A percentile compares a stretch with the other conserved stretches of the same genome.
phyloP scores from a whole-genome alignment of 2,888 invertebrate genomes.

The Heliconius ismenius region DNA sequence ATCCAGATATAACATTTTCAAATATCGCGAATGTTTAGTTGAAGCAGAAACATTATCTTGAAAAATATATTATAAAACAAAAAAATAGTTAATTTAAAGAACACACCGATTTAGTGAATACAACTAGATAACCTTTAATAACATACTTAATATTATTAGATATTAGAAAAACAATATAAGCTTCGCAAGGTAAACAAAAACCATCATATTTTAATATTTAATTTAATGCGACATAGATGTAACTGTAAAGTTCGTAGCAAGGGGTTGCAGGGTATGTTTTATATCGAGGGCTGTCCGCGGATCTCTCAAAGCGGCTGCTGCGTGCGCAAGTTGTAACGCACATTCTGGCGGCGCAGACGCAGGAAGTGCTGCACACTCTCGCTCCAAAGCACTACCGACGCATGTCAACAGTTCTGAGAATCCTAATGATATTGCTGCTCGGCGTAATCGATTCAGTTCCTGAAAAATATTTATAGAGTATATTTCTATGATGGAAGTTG shows the following conservation, averaged over 20 bases:
- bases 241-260: constrained; percentile 60
- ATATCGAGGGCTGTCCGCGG: constrained; percentile 81
- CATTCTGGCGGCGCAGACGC: constrained; percentile 91
- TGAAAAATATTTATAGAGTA: constrained; percentile 53
- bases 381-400: constrained; percentile 92
- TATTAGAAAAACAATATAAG: not conserved
- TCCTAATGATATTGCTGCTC: constrained; percentile 95
- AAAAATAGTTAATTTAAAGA: too few relatives aligned
- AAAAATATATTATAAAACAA: too few relatives aligned
- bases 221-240: constrained; percentile 57
- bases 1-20: too few relatives aligned
- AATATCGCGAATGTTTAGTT: too few relatives aligned
- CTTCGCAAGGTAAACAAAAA: not conserved
- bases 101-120: too few relatives aligned
- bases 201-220: not conserved
- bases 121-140: too few relatives aligned
- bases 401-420: constrained; percentile 94
- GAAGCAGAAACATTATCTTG: too few relatives aligned
- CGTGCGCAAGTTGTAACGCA: constrained; percentile 93
- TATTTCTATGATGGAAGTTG: not conserved
- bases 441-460: constrained; percentile 94
- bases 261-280: constrained; percentile 70
- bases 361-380: constrained; percentile 91
- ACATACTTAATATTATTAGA: not conserved
- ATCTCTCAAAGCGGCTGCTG: constrained; percentile 90